Percentiles rank a stretch among this genome's conserved stretches.
phyloP scores from a whole-genome alignment of 1,140 invertebrate species.

The Manduca sexta region DNA sequence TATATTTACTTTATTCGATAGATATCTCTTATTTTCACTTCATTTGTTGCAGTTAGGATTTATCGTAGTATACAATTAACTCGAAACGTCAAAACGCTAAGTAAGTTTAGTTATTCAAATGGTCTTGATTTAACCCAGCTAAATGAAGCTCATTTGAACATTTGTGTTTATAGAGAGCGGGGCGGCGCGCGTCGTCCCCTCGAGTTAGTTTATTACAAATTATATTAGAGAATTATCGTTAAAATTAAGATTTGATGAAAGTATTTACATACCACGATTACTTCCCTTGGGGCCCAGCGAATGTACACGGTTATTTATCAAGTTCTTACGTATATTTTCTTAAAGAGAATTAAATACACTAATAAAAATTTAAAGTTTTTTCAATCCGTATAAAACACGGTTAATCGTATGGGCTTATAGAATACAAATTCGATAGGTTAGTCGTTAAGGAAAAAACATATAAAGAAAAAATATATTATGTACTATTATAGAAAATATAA shows the following conservation, averaged over 20 bases:
- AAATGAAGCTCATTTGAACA: conserved; percentile 52
- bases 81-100: no score
- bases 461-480: conserved; percentile 60
- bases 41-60: no score
- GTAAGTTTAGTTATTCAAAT: conserved; percentile 26
- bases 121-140: conserved; percentile 59
- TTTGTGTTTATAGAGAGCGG: conserved; percentile 6
- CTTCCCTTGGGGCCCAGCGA: conserved; percentile 43
- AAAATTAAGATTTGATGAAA: conserved; percentile 39
- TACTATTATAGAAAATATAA: conserved; percentile 71
- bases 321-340: conserved; percentile 57
- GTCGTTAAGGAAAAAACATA: conserved; percentile 29
- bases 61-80: no score
- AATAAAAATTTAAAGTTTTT: conserved; percentile 19
- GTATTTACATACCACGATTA: conserved; percentile 29
- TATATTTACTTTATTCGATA: no score
- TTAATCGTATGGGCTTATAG: background rate
- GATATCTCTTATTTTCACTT: no score
- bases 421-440: no score
- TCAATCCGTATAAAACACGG: conserved; percentile 9
- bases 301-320: conserved; percentile 24
- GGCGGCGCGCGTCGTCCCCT: conserved; percentile 1
- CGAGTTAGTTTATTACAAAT: background rate
- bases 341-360: conserved; percentile 32
- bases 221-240: conserved; percentile 43